A percentile compares a stretch with the other conserved stretches of the same genome.
Conservation (phyloP, 2,888 invertebrate species). For the Scelioninae gen. 2 region DNA sequence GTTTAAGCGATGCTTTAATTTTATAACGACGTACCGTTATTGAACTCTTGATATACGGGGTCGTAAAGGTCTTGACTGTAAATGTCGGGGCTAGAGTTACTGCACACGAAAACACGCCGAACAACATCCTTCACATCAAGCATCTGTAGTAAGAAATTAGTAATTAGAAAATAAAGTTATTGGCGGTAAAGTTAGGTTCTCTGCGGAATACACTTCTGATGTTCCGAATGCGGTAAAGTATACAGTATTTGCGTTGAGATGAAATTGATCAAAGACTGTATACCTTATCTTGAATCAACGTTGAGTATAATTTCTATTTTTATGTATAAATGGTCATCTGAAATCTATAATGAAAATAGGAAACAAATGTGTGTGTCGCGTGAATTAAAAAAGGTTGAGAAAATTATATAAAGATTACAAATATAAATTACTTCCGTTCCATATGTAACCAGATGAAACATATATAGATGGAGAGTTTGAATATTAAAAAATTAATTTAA, state of each 20-base stretch:
- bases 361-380: no score
- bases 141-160: constrained; percentile 67
- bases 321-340: no score
- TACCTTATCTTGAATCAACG: no score
- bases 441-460: no score
- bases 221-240: not conserved
- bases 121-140: constrained; percentile 72
- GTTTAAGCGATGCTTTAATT: constrained; percentile 34
- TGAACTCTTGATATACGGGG: constrained; percentile 89
- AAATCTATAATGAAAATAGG: no score
- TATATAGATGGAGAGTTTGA: no score
- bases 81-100: constrained; percentile 81
- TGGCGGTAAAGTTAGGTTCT: not conserved
- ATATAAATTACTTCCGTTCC: no score
- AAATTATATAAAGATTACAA: no score
- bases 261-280: not conserved
- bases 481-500: no score
- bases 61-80: constrained; percentile 82
- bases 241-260: not conserved
- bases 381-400: no score
- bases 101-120: constrained; percentile 73
- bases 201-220: not conserved
- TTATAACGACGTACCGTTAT: constrained; percentile 76
- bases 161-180: constrained; percentile 46
- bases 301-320: no score